Percentiles rank a stretch among this genome's conserved stretches.
Conservation (phyloP, 2,113 vertebrate species). For the Alosa alosa region DNA sequence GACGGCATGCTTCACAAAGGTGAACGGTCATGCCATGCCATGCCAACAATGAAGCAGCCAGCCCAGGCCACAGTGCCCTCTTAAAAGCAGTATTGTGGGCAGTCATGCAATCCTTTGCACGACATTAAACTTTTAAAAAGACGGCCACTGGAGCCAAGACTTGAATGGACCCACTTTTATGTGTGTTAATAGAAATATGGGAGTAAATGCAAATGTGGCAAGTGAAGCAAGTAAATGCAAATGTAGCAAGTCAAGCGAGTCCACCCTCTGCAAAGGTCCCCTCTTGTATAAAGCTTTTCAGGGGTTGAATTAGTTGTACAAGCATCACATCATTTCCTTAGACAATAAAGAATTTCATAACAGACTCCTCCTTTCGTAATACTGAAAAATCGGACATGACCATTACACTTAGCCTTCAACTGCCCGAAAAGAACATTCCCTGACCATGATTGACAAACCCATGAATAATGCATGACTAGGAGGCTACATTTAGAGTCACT, state of each 20-base stretch:
- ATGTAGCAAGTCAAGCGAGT: background rate
- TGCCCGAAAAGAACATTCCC: background rate
- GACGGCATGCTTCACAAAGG: slow-evolving; percentile 12
- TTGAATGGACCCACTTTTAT: background rate
- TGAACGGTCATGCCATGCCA: background rate
- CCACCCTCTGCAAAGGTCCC: background rate
- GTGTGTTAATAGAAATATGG: background rate
- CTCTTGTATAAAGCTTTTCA: background rate
- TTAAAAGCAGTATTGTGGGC: background rate
- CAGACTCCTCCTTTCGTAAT: background rate
- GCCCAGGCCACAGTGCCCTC: background rate
- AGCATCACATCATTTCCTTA: background rate
- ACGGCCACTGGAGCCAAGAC: background rate
- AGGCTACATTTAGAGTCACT: background rate
- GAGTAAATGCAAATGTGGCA: background rate
- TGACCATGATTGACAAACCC: background rate
- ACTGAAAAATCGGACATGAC: background rate
- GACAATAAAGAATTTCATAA: background rate
- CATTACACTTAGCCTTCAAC: background rate
- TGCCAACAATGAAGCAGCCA: slow-evolving; percentile 7
- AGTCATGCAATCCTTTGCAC: background rate
- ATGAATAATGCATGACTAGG: background rate
- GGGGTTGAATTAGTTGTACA: background rate
- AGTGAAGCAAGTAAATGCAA: background rate
- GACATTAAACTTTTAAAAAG: background rate